Base-by-base conservation (phyloP, 2,797 vertebrate species). In the Sebastes cheni region DNA sequence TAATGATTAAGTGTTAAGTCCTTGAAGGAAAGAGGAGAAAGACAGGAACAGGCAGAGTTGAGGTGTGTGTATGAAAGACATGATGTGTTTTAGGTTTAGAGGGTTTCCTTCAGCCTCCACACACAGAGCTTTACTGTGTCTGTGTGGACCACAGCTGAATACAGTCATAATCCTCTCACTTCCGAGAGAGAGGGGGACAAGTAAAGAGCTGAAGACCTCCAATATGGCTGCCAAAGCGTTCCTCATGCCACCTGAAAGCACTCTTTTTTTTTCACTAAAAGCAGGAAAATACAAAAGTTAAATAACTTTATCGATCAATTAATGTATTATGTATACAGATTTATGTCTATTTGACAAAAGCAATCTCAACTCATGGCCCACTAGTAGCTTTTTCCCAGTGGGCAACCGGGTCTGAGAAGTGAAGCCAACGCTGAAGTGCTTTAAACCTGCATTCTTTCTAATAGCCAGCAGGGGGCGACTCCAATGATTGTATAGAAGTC, bases 1-100 rank as follows among this genome's bases (percentile, higher is more conserved):
- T 87, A 92, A 90, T 90, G 87, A 91, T 92, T 87, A 91, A 87
- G 90, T 91, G 90, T 77, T 56, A 75, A 39, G 80, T 58, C 84
- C 88, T 88, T 77, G 76, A 88, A 86, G 74, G 75, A 66, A 76
- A 75, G 56, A 54, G 34, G 46, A 67, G 72, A 58, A 54, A 50
- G 67, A 14, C 25, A 1, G 79, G 29, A 67, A 42, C 25, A 34
- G 69, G 59, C 70, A 34, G 56, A 20, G 68, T 13, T 27, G 34
- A 74, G 23, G 75, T 75, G 27, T 82, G 69, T 67, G 27, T n/a
- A 11, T 75, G 29, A 29, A 52, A 59, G 46, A 71, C 18, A 23
- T 4, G 25, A 59, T 74, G 62, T 68, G 75, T 68, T 82, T 85
- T 61, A 73, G 77, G 46, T 75, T 74, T 14, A 39, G 34, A 65